phyloP scores from a whole-genome alignment of 2,888 invertebrate species.

The Tachina lurida region DNA sequence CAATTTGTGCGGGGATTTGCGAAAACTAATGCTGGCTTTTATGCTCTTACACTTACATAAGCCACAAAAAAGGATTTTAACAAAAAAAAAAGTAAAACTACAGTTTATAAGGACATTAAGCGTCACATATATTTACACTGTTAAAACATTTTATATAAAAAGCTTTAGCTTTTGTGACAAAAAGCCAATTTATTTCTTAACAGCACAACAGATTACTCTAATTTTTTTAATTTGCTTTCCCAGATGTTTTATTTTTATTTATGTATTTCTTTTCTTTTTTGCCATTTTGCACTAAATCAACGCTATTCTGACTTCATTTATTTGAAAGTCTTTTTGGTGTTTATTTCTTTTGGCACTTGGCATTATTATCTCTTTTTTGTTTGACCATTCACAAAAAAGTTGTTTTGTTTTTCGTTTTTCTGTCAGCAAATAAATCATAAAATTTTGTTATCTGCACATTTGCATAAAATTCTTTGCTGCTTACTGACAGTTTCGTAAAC shows the following conservation, averaged over 20 bases:
- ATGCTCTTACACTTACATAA: background rate
- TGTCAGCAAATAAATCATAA: conserved; percentile 1
- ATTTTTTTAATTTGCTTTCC: background rate
- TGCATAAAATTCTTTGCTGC: background rate
- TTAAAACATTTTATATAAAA: background rate
- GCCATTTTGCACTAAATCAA: background rate
- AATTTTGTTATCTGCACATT: background rate
- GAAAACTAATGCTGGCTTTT: conserved; percentile 2
- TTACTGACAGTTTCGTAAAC: background rate
- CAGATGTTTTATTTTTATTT: background rate
- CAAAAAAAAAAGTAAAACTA: background rate
- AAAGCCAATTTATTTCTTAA: conserved; percentile 30
- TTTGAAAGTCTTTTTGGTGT: conserved; percentile 10
- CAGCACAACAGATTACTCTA: background rate
- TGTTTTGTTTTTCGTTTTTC: background rate
- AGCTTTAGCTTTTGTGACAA: conserved; percentile 15
- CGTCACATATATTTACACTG: background rate
- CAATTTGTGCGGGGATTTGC: conserved; percentile 16
- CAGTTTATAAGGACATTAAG: conserved; percentile 1
- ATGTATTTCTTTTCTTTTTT: background rate
- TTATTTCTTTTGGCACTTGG: background rate
- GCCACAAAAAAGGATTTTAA: background rate
- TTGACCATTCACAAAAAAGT: background rate
- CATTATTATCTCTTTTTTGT: conserved; percentile 1
- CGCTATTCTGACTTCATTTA: conserved; percentile 16